phyloP scores from a whole-genome alignment of 2,797 vertebrate species.

The Neoniphon sammara region DNA sequence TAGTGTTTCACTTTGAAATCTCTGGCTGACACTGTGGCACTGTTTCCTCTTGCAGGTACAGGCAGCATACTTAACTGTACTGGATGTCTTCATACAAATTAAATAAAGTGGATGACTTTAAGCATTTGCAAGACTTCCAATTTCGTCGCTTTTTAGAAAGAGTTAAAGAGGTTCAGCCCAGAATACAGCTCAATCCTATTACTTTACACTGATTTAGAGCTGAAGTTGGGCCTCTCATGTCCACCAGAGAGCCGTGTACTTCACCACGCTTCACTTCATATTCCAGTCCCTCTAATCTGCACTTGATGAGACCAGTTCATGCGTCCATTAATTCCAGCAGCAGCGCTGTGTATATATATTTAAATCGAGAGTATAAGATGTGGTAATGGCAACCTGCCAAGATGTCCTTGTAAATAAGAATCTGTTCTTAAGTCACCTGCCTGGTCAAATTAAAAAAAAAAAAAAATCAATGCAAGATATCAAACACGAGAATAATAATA shows the following conservation, averaged over 20 bases:
- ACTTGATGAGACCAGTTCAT: neutral
- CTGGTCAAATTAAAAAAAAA: too few relatives aligned
- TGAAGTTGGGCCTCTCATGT: neutral
- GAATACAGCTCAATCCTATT: neutral
- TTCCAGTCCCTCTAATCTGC: conserved; percentile 1
- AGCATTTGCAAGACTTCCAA: too few relatives aligned
- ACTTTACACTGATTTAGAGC: neutral
- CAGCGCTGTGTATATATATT: neutral
- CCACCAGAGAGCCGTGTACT: neutral
- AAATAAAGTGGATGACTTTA: too few relatives aligned
- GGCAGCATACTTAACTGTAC: too few relatives aligned
- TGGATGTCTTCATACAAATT: too few relatives aligned
- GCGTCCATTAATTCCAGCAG: neutral
- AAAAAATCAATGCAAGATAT: neutral
- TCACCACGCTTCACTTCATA: neutral
- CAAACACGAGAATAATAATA: conserved; percentile 34
- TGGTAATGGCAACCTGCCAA: neutral
- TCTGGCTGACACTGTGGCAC: too few relatives aligned
- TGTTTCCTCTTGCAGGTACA: too few relatives aligned
- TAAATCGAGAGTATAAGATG: conserved; percentile 9
- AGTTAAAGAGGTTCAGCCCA: neutral
- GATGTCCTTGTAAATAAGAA: too few relatives aligned
- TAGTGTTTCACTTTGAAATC: too few relatives aligned
- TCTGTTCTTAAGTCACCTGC: too few relatives aligned
- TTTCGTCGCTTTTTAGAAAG: neutral